Percentiles rank a stretch among this genome's conserved stretches.
Conservation (phyloP, 1,140 invertebrate species). For the Camponotus pennsylvanicus region DNA sequence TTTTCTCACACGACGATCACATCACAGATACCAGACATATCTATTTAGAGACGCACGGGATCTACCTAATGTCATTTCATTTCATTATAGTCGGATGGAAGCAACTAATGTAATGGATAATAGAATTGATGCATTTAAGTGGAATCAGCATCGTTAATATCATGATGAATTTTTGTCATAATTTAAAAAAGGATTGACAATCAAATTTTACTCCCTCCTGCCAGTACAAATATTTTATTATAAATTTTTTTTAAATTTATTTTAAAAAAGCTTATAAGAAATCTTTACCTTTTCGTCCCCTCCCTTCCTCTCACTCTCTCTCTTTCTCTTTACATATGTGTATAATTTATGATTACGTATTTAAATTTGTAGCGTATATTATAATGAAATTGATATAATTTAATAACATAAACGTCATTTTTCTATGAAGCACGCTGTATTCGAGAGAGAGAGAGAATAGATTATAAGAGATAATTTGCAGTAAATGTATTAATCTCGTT, state of each 20-base stretch:
- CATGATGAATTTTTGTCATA: not conserved
- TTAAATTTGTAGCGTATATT: not conserved
- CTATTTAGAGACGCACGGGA: not conserved
- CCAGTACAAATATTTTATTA: not conserved
- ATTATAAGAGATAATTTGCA: conserved; percentile 20
- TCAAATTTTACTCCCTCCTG: not conserved
- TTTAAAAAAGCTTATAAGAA: not conserved
- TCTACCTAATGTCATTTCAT: not conserved
- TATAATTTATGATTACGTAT: conserved; percentile 11
- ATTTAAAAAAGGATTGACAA: not conserved
- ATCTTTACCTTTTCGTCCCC: not conserved
- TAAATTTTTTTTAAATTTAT: not conserved
- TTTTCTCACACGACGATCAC: not conserved
- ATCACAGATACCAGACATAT: not conserved
- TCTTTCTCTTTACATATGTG: no score
- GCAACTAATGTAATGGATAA: not conserved
- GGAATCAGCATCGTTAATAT: not conserved
- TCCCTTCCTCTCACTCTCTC: not conserved
- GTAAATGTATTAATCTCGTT: conserved; percentile 10
- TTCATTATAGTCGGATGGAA: conserved; percentile 9
- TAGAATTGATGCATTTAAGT: not conserved
- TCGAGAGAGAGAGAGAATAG: not conserved
- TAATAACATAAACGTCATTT: not conserved
- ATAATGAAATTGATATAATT: conserved; percentile 12
- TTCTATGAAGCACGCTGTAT: not conserved